Conservation (phyloP, 2,888 invertebrate species). For the Beris morrisii region DNA sequence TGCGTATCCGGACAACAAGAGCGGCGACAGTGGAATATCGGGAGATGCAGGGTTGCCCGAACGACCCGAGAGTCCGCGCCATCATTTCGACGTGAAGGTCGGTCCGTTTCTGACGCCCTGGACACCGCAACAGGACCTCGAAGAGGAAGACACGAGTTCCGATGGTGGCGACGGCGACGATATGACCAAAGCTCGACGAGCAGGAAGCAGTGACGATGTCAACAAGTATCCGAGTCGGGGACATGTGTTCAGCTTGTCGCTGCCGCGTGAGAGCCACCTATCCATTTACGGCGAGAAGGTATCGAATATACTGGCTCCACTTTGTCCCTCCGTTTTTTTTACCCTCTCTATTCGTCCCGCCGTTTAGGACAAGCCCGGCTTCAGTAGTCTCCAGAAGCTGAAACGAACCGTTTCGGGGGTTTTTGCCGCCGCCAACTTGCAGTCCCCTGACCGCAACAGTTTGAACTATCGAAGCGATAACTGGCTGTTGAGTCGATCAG, state of each 20-base stretch:
- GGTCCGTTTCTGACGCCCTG: slow-evolving; percentile 59
- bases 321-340: slow-evolving; percentile 9
- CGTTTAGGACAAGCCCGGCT: slow-evolving; percentile 56
- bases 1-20: slow-evolving; percentile 65
- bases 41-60: slow-evolving; percentile 69
- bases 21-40: slow-evolving; percentile 82
- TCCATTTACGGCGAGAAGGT: slow-evolving; percentile 46
- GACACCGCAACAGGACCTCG: slow-evolving; percentile 88
- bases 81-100: slow-evolving; percentile 4
- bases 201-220: slow-evolving; percentile 39
- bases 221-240: slow-evolving; percentile 51
- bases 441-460: slow-evolving; percentile 34
- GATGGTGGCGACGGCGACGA: slow-evolving; percentile 46
- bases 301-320: neutral
- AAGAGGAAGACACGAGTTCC: slow-evolving; percentile 54
- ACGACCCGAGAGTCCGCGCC: slow-evolving; percentile 36
- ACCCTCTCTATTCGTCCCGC: neutral
- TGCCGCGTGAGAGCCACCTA: slow-evolving; percentile 67
- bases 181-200: slow-evolving; percentile 42
- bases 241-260: slow-evolving; percentile 74
- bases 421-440: slow-evolving; percentile 56
- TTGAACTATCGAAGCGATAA: slow-evolving; percentile 59
- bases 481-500: slow-evolving; percentile 81
- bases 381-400: slow-evolving; percentile 71
- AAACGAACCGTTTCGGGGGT: slow-evolving; percentile 71